Evolutionary conservation across 2,888 invertebrate species (phyloP).

Genomic region (Nephrotoma appendiculata): DNA sequence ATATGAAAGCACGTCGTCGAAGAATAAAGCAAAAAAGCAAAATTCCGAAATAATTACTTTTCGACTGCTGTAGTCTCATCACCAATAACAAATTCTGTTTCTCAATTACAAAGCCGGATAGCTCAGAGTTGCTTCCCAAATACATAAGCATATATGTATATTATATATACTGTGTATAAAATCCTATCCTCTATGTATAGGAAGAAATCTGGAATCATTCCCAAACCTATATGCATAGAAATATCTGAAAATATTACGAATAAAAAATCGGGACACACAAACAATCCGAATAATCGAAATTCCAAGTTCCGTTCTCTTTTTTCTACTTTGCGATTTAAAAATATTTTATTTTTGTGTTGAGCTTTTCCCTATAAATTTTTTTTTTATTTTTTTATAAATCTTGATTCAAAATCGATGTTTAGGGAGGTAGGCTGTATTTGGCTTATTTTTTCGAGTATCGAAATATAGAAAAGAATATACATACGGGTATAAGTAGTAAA

Average conservation of each 20-base stretch:
- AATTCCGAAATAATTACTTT: not conserved
- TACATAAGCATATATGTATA: not conserved
- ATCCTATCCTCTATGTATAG: not conserved
- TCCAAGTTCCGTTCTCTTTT: not conserved
- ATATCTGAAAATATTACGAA: not conserved
- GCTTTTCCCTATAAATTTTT: not conserved
- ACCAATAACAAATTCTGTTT: not conserved
- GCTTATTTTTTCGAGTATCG: not conserved
- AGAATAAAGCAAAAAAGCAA: not conserved
- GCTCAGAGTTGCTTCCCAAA: not conserved
- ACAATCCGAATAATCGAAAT: not conserved
- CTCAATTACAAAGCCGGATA: not conserved
- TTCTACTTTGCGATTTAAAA: not conserved
- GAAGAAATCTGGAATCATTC: not conserved
- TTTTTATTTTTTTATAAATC: not conserved
- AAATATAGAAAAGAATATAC: not conserved
- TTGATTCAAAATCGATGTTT: not conserved
- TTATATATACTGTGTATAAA: not conserved
- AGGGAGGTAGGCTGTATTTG: not conserved
- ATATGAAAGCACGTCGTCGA: not conserved
- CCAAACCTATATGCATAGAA: not conserved
- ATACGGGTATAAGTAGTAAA: not conserved
- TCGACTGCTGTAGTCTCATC: not conserved
- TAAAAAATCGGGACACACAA: not conserved
- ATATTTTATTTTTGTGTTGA: not conserved